phyloP scores from a whole-genome alignment of 2,797 vertebrate genomes.

The Pelodytes ibericus region DNA sequence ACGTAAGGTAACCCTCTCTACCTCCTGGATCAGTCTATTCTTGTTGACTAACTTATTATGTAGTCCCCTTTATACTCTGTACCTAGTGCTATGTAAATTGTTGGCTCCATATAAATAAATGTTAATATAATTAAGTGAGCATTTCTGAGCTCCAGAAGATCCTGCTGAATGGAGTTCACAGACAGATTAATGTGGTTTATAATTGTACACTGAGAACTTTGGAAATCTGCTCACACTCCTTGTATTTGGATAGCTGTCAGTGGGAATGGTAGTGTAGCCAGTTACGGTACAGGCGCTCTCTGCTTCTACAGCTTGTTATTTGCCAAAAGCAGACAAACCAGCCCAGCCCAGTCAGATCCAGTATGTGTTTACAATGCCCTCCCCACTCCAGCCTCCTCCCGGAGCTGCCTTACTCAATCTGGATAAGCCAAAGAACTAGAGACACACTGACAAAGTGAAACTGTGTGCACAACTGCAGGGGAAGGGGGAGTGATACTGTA shows the following conservation, averaged over 20 bases:
- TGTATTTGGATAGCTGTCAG: constrained; percentile 8
- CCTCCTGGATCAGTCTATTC: no score
- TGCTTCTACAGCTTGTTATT: constrained; percentile 19
- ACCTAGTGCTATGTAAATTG: no score
- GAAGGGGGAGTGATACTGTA: no score
- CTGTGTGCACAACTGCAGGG: no score
- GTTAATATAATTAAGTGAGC: no score
- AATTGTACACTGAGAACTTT: not conserved
- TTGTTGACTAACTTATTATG: no score
- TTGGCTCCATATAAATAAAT: no score
- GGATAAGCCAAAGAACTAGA: no score
- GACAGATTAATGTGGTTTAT: constrained; percentile 9
- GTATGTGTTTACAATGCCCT: not conserved
- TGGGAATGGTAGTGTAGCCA: not conserved
- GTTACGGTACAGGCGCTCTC: constrained; percentile 1
- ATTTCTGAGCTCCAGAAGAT: not conserved
- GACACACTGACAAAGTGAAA: no score
- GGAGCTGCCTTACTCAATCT: not conserved
- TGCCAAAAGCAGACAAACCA: constrained; percentile 38
- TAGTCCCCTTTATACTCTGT: no score
- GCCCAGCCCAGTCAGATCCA: constrained; percentile 39
- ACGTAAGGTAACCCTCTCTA: no score
- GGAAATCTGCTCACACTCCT: not conserved
- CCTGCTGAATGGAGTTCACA: not conserved
- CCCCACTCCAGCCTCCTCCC: constrained; percentile 32